Conservation (phyloP, 2,113 vertebrate species). For the Equus przewalskii region DNA sequence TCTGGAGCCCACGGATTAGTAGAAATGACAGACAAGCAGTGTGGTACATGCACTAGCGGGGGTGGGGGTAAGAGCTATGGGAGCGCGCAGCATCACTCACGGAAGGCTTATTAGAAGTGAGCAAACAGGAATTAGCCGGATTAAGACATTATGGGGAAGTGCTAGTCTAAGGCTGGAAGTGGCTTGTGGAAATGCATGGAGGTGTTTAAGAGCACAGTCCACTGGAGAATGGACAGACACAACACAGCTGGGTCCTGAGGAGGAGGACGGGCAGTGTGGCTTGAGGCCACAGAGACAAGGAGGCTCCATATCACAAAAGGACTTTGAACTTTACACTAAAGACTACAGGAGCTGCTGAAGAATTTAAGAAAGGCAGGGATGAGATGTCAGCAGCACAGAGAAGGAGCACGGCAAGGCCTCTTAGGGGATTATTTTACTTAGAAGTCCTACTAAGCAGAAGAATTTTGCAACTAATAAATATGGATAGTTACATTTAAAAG, state of each 20-base stretch:
- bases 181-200: background rate
- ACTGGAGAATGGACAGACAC: background rate
- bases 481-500: constrained; percentile 54
- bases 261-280: background rate
- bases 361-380: background rate
- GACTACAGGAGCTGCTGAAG: background rate
- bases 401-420: background rate
- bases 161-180: background rate
- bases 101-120: background rate
- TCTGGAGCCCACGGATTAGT: background rate
- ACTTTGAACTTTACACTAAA: background rate
- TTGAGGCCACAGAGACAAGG: background rate
- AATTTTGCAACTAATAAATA: constrained; percentile 26
- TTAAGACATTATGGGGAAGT: background rate
- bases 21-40: background rate
- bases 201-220: background rate
- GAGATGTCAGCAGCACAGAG: background rate
- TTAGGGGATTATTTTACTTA: background rate
- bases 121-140: background rate
- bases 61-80: fast-evolving
- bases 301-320: background rate
- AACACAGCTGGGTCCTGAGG: background rate
- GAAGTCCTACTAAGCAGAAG: background rate
- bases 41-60: background rate
- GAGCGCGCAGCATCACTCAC: fast-evolving